Conservation (phyloP, 2,797 vertebrate genomes). For the Channallabes apus region DNA sequence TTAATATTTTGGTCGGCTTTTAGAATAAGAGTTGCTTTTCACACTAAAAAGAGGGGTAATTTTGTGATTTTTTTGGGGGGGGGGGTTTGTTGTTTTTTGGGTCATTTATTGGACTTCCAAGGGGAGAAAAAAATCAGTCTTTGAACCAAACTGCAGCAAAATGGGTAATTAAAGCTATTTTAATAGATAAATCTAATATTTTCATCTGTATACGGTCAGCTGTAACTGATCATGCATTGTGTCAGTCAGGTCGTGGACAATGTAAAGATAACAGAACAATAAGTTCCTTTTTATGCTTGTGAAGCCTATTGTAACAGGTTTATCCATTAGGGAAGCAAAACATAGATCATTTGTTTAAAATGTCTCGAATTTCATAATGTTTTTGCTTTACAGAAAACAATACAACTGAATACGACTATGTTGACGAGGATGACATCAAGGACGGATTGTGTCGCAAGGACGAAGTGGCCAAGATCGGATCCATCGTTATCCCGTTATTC, state of each 20-base stretch:
- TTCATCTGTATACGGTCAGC: background rate
- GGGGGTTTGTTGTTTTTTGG: background rate
- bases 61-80: background rate
- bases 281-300: background rate
- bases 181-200: background rate
- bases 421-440: fast-evolving
- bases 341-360: background rate
- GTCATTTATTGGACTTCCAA: background rate
- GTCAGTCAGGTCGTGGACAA: background rate
- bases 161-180: background rate
- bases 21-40: background rate
- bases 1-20: background rate
- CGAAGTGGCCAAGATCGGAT: background rate
- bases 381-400: constrained; percentile 9
- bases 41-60: background rate
- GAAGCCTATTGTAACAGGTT: background rate
- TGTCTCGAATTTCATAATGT: background rate
- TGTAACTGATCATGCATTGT: background rate
- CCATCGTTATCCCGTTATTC: constrained; percentile 20
- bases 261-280: too few relatives aligned
- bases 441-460: constrained; percentile 3
- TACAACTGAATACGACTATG: background rate
- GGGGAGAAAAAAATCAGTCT: background rate
- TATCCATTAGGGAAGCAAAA: background rate
- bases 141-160: background rate